A percentile compares a stretch with the other conserved stretches of the same genome.
Conservation (phyloP, 1,140 invertebrate species). For the Nilaparvata lugens region DNA sequence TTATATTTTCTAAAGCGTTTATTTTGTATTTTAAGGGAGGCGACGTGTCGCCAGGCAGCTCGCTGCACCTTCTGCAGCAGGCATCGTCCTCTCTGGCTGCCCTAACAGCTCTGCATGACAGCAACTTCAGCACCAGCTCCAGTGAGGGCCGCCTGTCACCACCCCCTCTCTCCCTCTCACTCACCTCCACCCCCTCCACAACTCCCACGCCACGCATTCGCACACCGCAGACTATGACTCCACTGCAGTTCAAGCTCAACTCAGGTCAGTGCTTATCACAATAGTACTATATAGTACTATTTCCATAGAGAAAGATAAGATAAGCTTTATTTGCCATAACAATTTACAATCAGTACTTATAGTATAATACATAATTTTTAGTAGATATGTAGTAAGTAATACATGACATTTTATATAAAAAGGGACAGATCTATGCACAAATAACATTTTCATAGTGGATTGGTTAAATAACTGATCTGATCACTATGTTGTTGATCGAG, state of each 20-base stretch:
- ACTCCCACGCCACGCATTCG: slow-evolving; percentile 3
- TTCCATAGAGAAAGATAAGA: no score
- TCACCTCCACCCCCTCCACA: slow-evolving; percentile 14
- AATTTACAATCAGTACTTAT: no score
- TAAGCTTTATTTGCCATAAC: no score
- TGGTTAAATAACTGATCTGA: no score
- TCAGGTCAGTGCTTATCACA: not conserved
- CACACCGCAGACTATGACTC: not conserved
- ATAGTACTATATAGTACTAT: no score
- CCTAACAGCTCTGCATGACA: slow-evolving; percentile 25
- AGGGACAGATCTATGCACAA: no score
- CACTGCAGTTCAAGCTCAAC: slow-evolving; percentile 15
- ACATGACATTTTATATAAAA: no score
- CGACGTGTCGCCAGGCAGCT: slow-evolving; percentile 20
- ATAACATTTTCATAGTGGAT: no score
- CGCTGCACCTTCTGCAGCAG: slow-evolving; percentile 25
- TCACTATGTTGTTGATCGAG: no score
- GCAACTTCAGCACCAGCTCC: slow-evolving; percentile 37
- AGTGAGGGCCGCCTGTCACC: slow-evolving; percentile 37
- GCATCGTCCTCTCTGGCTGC: slow-evolving; percentile 27
- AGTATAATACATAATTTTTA: no score
- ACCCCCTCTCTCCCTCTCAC: slow-evolving; percentile 11
- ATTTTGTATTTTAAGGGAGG: slow-evolving; percentile 8
- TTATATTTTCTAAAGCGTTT: not conserved
- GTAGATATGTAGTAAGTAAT: no score